phyloP scores from a whole-genome alignment of 2,888 invertebrate species.

The Ashinkailepas kermadecensis region DNA sequence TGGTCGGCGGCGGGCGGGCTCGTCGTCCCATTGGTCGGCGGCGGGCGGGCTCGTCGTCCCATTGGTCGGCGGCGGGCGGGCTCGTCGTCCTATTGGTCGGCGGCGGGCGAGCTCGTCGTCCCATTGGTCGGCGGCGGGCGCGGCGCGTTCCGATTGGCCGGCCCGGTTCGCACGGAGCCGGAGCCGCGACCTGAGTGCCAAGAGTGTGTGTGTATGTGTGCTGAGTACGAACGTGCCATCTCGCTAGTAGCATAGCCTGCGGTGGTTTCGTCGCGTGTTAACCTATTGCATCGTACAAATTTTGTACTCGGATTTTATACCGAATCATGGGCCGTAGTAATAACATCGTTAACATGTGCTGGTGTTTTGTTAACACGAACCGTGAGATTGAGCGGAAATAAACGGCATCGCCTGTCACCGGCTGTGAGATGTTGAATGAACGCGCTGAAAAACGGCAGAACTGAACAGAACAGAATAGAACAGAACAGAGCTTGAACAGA shows the following conservation, averaged over 20 bases:
- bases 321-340: neutral
- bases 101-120: neutral
- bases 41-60: neutral
- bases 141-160: neutral
- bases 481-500: too few relatives aligned
- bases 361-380: neutral
- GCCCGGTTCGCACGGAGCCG: neutral
- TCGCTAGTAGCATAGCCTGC: neutral
- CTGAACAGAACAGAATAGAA: too few relatives aligned
- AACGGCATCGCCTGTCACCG: neutral
- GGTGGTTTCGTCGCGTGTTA: neutral
- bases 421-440: too few relatives aligned
- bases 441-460: too few relatives aligned
- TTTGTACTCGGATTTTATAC: constrained; percentile 19
- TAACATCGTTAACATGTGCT: neutral
- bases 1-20: neutral
- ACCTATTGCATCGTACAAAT: constrained; percentile 6
- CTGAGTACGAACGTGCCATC: neutral
- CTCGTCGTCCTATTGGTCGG: neutral
- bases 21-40: neutral
- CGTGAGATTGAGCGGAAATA: neutral
- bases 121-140: neutral
- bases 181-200: neutral
- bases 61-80: neutral
- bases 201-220: neutral